Evolutionary conservation across 64 coral and sea anemone genomes (phyloP).

Genomic region (Astreopora myriophthalma): DNA sequence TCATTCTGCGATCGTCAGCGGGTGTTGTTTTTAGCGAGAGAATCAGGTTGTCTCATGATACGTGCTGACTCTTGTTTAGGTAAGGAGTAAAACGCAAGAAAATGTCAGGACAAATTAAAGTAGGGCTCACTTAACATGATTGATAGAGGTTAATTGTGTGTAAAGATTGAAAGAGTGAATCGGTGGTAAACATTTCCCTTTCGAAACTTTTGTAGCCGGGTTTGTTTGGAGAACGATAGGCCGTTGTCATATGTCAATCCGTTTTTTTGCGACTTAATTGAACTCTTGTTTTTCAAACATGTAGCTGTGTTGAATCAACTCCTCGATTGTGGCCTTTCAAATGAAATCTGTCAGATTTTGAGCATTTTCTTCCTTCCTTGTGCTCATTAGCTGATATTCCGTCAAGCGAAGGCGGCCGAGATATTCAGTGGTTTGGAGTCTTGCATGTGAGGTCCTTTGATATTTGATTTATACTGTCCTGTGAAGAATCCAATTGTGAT

Average conservation of each 20-base stretch:
- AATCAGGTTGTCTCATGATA: not conserved
- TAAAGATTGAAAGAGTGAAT: not conserved
- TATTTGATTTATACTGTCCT: not conserved
- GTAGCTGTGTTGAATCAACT: not conserved
- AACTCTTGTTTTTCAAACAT: not conserved
- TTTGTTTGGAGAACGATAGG: not conserved
- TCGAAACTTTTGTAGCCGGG: not conserved
- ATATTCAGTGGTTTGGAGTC: not conserved
- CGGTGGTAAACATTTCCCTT: not conserved
- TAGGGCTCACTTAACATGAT: not conserved
- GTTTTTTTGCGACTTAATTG: not conserved
- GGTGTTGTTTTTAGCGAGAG: not conserved
- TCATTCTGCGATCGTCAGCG: not conserved
- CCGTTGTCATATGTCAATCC: not conserved
- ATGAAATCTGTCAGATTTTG: not conserved
- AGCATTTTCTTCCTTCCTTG: not conserved
- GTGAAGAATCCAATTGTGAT: not conserved
- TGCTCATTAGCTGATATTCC: not conserved
- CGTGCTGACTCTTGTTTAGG: not conserved
- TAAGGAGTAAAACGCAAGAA: not conserved
- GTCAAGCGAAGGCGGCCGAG: not conserved
- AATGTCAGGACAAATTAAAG: not conserved
- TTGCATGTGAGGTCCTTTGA: not conserved
- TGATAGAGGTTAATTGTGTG: not conserved
- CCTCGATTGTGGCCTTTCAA: not conserved